Base-by-base conservation (phyloP, 2,888 invertebrate species). In the Anarsia innoxiella region DNA sequence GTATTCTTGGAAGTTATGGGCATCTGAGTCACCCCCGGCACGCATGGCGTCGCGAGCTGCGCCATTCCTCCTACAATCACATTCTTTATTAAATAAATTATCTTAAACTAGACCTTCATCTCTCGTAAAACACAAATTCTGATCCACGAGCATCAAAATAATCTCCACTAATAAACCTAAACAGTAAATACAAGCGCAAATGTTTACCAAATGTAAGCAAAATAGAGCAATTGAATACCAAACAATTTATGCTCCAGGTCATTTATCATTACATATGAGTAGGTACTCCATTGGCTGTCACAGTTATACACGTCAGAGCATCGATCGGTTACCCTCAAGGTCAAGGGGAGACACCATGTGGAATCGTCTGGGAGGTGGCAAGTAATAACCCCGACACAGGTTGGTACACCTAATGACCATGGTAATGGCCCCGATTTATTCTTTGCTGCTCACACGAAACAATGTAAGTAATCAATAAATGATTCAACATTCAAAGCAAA, bases 1-100 rank as follows among this genome's bases (percentile, higher is more conserved):
- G 78, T 96, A 94, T 77, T 96, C 96, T 78, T 95, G 94, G 86
- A 96, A 93, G 69, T 93, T 91, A 78, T 96, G 96, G 46, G 90
- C 91, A 39, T 91, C 91, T 11, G 88, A 87, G 56, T 92, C 92
- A 13, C 85, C 86, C 37, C 85, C 86, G 27, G 83, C 78, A 45
- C 86, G 80, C 64, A 87, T 86, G 39, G 86, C 84, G 45, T 90
- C 90, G 48, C 88, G 84, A 15, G 89, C 86, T 36, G 89, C 88
- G 48, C 92, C 93, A 75, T 92, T 93, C 80, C 92, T 91, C 89
- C 93, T 91, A 78, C 46, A 68, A 67, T 8, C n/a, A 31, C 14
- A 27, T 19, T 5, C 8, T 19, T 19, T 19, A 5, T 19, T 19
- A 44, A 38, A 37, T 23, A 29, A 12, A 30, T 19, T 25, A n/a